A percentile compares a stretch with the other conserved stretches of the same genome.
These are phyloP conservation scores for Macquaria ambigua DNA, from an alignment of 2,113 vertebrate species.

Conservation along the genomic window DNA sequence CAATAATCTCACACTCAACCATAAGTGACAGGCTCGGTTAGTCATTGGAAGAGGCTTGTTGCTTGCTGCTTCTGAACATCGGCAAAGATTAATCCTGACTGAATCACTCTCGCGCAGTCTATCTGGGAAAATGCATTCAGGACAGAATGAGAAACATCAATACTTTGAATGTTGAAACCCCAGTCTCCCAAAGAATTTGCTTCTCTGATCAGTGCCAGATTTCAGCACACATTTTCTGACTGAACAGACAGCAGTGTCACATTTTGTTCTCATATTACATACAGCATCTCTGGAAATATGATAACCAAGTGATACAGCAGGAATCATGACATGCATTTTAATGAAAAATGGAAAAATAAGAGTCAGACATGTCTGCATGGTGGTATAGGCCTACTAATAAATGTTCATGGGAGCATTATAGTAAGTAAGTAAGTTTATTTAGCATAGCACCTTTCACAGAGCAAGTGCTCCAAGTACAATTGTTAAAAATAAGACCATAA, in stretches of 20 bases:
- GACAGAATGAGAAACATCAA: constrained; percentile 64
- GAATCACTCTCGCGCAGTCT: constrained; percentile 41
- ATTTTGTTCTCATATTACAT: constrained; percentile 31
- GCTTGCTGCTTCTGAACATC: constrained; percentile 39
- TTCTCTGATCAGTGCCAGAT: constrained; percentile 27
- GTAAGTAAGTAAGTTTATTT: too few species aligned
- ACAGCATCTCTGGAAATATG: constrained; percentile 26
- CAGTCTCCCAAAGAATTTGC: constrained; percentile 14
- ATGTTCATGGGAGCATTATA: too few species aligned
- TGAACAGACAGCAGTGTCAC: constrained; percentile 8
- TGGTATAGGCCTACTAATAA: too few species aligned
- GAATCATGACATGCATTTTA: constrained; percentile 20
- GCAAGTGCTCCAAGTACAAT: too few species aligned
- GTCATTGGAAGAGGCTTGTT: constrained; percentile 56
- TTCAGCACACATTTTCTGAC: background rate
- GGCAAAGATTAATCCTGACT: constrained; percentile 61
- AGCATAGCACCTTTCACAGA: too few species aligned
- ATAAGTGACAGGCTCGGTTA: constrained; percentile 68
- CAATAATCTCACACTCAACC: constrained; percentile 75
- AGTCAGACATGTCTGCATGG: too few species aligned
- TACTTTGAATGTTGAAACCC: constrained; percentile 41
- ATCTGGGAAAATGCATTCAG: constrained; percentile 45
- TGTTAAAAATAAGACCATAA: too few species aligned
- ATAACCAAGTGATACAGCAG: constrained; percentile 26
- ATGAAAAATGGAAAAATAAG: background rate